phyloP scores from a whole-genome alignment of 2,888 invertebrate genomes.

The Drosophila mimetica region DNA sequence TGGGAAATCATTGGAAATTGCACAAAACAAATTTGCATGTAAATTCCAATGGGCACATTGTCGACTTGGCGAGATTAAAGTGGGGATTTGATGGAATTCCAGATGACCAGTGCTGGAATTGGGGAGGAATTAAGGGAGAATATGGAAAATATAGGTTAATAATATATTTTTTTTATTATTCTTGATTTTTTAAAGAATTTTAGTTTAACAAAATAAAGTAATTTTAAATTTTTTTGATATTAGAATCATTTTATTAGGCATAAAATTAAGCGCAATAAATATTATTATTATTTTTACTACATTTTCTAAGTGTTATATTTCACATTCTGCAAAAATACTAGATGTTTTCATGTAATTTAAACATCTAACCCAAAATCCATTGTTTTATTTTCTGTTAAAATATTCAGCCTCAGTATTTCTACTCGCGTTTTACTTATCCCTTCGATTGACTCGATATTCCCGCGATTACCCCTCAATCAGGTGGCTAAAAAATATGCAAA shows the following conservation, averaged over 20 bases:
- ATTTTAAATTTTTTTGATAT: too few relatives aligned
- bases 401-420: background rate
- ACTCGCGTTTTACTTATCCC: background rate
- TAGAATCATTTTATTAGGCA: too few relatives aligned
- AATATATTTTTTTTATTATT: too few relatives aligned
- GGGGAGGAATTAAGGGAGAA: background rate
- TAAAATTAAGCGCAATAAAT: too few relatives aligned
- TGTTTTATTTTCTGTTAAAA: background rate
- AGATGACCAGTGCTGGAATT: slow-evolving; percentile 8
- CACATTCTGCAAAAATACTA: too few relatives aligned
- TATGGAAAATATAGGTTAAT: too few relatives aligned
- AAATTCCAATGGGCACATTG: slow-evolving; percentile 70
- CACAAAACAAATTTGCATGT: slow-evolving; percentile 69
- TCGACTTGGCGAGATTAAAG: slow-evolving; percentile 34
- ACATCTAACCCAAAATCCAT: too few relatives aligned
- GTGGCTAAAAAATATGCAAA: slow-evolving; percentile 61
- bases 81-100: background rate
- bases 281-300: too few relatives aligned
- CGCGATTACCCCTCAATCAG: slow-evolving; percentile 32
- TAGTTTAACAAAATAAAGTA: too few relatives aligned
- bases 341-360: too few relatives aligned
- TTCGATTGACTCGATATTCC: slow-evolving; percentile 10
- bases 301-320: too few relatives aligned
- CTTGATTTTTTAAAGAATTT: too few relatives aligned
- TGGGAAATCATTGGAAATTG: slow-evolving; percentile 44